Evolutionary conservation across 2,888 invertebrate genomes (phyloP).

Genomic region (Chrysolina oricalcia): DNA sequence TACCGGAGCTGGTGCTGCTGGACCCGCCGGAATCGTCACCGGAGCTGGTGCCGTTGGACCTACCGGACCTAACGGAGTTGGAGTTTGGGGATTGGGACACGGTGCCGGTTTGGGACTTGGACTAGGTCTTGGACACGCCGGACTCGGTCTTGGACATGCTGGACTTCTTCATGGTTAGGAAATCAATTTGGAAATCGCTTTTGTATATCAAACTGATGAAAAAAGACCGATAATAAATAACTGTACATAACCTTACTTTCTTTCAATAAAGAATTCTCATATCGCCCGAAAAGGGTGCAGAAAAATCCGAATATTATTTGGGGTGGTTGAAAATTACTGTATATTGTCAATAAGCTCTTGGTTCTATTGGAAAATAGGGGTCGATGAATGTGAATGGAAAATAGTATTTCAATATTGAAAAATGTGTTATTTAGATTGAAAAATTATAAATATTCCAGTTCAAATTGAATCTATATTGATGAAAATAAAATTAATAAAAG

Average conservation of each 20-base stretch:
- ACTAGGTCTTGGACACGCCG: constrained; percentile 20
- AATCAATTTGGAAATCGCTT: not conserved
- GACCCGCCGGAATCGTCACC: constrained; percentile 49
- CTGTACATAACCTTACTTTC: not conserved
- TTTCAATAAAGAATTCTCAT: not conserved
- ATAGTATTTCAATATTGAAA: too few species aligned
- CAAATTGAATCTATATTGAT: too few species aligned
- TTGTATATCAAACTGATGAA: constrained; percentile 11
- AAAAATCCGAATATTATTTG: not conserved
- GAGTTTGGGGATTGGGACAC: constrained; percentile 29
- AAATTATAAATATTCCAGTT: too few species aligned
- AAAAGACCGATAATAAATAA: constrained; percentile 16
- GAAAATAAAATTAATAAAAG: too few species aligned
- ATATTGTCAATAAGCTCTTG: too few species aligned
- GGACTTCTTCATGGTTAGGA: constrained; percentile 29
- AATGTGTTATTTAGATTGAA: too few species aligned
- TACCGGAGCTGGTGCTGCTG: constrained; percentile 50
- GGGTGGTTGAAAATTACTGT: not conserved
- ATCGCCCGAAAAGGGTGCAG: constrained; percentile 7
- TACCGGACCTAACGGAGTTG: constrained; percentile 48
- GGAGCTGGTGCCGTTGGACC: constrained; percentile 50
- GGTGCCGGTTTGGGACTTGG: constrained; percentile 28
- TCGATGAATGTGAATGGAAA: too few species aligned
- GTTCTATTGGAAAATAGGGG: too few species aligned
- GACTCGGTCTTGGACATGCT: constrained; percentile 24